Conservation (phyloP, 2,113 vertebrate genomes). For the Alethe diademata region DNA sequence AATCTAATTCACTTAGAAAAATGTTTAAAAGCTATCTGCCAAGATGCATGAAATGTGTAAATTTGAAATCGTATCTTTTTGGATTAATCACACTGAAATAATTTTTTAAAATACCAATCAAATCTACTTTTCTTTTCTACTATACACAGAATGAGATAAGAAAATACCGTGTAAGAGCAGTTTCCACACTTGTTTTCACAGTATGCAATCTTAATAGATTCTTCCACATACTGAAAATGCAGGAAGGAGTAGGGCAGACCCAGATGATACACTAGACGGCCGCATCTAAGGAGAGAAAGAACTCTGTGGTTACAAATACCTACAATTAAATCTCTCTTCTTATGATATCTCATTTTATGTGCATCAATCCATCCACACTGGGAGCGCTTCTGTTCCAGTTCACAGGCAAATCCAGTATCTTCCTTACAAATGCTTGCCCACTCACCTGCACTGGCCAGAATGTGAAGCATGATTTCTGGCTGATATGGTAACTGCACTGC, state of each 20-base stretch:
- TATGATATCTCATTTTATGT: not conserved
- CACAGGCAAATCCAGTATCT: not conserved
- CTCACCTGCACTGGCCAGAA: not conserved
- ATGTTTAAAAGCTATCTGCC: not conserved
- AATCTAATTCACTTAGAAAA: not conserved
- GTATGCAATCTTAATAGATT: constrained; percentile 85
- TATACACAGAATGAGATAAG: not conserved
- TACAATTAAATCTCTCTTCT: not conserved
- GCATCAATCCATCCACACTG: not conserved
- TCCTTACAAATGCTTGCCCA: accelerated
- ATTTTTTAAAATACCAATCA: not conserved
- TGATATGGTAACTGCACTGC: accelerated
- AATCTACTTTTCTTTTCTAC: not conserved
- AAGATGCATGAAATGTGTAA: not conserved
- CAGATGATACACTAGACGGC: constrained; percentile 86
- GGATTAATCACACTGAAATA: not conserved
- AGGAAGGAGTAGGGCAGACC: constrained; percentile 86
- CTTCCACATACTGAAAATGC: constrained; percentile 80
- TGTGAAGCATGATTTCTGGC: not conserved
- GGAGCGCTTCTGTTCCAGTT: not conserved
- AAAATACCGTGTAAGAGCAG: constrained; percentile 81
- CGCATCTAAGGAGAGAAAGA: constrained; percentile 79
- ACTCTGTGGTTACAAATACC: not conserved
- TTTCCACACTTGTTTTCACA: constrained; percentile 85
- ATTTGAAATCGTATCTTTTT: accelerated